Conservation (phyloP, 2,888 invertebrate species). For the Eumacrocentrus americanus region DNA sequence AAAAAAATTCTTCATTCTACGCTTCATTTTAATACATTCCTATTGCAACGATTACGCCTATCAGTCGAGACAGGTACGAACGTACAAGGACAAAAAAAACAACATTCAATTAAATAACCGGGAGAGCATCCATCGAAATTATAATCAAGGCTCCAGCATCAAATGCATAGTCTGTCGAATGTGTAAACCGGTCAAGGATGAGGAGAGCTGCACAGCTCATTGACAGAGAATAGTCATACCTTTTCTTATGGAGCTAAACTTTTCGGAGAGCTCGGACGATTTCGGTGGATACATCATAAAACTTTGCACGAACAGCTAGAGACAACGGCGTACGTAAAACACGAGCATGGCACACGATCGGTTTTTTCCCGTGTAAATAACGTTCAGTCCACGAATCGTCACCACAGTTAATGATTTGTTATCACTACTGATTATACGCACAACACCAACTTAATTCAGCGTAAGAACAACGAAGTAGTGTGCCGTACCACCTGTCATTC, state of each 20-base stretch:
- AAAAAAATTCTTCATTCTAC: conserved; percentile 21
- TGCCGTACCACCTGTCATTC: conserved; percentile 58
- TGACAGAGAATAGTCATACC: conserved; percentile 41
- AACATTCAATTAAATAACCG: background rate
- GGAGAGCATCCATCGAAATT: too few relatives aligned
- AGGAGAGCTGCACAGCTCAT: background rate
- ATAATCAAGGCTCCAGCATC: background rate
- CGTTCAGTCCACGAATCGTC: background rate
- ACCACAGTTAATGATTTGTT: background rate
- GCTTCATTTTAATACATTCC: background rate
- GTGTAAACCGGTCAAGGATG: background rate
- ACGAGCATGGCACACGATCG: conserved; percentile 50
- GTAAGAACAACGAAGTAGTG: conserved; percentile 21
- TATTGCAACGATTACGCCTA: too few relatives aligned
- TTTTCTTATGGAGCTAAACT: conserved; percentile 51
- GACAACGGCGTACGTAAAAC: conserved; percentile 46
- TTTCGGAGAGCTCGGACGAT: conserved; percentile 47
- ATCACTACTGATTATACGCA: background rate
- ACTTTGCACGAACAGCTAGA: conserved; percentile 48
- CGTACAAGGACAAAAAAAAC: too few relatives aligned
- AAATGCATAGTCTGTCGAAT: background rate
- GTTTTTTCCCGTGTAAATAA: background rate
- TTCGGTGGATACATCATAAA: conserved; percentile 55
- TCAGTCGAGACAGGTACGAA: too few relatives aligned
- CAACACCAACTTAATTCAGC: background rate